Evolutionary conservation across 2,113 vertebrate genomes (phyloP).

Genomic region (Nothoprocta pentlandii): DNA sequence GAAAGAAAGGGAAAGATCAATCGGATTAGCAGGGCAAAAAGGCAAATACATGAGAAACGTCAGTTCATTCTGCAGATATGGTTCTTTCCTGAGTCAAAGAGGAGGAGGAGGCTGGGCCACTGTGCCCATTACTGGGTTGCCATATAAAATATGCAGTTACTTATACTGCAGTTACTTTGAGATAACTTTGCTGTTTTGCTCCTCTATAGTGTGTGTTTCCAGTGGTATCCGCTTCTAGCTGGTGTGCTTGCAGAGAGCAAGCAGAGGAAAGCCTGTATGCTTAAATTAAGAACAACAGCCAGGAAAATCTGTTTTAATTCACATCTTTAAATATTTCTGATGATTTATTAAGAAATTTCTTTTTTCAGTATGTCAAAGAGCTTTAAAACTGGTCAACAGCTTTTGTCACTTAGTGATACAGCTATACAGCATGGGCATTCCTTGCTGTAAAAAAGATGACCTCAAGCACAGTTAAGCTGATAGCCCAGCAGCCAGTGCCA

Average conservation of each 20-base stretch:
- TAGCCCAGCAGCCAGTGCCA: background rate
- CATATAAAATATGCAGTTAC: background rate
- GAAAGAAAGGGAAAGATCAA: slow-evolving; percentile 17
- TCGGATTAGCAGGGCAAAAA: slow-evolving; percentile 35
- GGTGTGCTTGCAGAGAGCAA: background rate
- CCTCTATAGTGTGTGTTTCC: background rate
- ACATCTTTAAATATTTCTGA: slow-evolving; percentile 3
- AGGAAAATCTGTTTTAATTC: background rate
- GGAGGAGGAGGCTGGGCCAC: background rate
- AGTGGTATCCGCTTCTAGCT: background rate
- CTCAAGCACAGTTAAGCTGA: background rate
- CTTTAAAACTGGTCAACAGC: background rate
- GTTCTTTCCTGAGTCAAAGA: background rate
- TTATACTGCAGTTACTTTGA: background rate
- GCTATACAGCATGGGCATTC: background rate
- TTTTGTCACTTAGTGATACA: background rate
- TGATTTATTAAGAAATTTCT: background rate
- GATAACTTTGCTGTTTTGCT: background rate
- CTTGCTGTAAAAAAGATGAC: background rate
- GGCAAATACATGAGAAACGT: background rate
- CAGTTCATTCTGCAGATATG: background rate
- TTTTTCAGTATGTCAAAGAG: background rate
- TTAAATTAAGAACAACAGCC: background rate
- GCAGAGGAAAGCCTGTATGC: background rate
- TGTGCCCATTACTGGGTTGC: background rate